These are phyloP conservation scores for Cherax quadricarinatus DNA, from an alignment of 1,140 invertebrate species.

Conservation along the genomic window DNA sequence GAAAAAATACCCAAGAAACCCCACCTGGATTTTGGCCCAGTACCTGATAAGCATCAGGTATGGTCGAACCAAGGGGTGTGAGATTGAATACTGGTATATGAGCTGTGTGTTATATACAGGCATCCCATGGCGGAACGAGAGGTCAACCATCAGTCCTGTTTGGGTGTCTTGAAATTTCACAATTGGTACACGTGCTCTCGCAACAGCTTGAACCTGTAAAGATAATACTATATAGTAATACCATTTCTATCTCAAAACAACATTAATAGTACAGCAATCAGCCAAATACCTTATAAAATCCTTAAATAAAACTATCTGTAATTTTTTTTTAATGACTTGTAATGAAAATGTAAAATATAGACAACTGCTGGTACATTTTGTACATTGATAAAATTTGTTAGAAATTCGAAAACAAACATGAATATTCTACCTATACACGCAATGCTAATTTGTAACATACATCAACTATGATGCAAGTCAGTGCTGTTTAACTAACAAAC, in stretches of 20 bases:
- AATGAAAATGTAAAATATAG: too few species aligned
- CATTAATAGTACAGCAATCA: too few species aligned
- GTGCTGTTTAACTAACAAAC: too few species aligned
- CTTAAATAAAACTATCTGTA: too few species aligned
- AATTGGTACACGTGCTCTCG: constrained; percentile 84
- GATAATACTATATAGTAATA: neutral
- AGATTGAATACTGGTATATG: constrained; percentile 80
- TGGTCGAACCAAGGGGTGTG: constrained; percentile 80
- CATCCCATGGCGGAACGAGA: constrained; percentile 84
- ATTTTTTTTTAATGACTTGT: too few species aligned
- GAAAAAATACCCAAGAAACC: neutral
- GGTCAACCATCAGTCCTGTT: constrained; percentile 81
- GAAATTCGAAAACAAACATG: too few species aligned
- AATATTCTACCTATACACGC: too few species aligned
- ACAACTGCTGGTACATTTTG: too few species aligned
- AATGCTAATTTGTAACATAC: too few species aligned
- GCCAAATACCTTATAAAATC: too few species aligned
- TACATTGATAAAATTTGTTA: too few species aligned
- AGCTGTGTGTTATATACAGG: constrained; percentile 81
- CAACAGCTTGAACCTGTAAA: constrained; percentile 80
- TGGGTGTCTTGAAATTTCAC: constrained; percentile 82
- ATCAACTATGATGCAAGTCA: too few species aligned
- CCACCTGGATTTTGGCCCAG: constrained; percentile 81
- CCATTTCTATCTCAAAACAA: neutral
- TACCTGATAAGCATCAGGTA: constrained; percentile 83